phyloP scores from a whole-genome alignment of 2,113 vertebrate species.

The Crocuta crocuta region DNA sequence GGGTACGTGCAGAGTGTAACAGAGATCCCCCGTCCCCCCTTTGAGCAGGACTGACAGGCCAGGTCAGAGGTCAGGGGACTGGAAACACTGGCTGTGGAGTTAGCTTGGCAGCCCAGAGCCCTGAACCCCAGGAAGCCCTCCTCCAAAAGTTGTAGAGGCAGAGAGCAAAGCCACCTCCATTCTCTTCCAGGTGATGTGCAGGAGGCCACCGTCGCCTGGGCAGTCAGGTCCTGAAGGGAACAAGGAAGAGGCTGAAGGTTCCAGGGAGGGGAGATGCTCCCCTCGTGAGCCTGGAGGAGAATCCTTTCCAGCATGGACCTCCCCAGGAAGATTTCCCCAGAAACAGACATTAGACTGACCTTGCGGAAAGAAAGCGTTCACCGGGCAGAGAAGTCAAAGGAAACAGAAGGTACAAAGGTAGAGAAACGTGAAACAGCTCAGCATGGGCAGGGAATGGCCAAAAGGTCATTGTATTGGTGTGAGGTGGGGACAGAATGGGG shows the following conservation, averaged over 20 bases:
- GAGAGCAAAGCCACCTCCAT: background rate
- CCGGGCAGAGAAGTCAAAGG: background rate
- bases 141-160: background rate
- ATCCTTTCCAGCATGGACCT: background rate
- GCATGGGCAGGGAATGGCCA: background rate
- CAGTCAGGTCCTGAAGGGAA: background rate
- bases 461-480: background rate
- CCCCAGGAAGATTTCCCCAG: background rate
- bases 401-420: background rate
- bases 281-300: background rate
- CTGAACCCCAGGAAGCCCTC: background rate
- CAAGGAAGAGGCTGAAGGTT: background rate
- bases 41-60: conserved; percentile 69
- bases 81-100: conserved; percentile 88
- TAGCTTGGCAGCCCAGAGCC: conserved; percentile 83
- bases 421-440: background rate
- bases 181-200: background rate
- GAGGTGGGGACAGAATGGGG: background rate
- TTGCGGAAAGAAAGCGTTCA: accelerated
- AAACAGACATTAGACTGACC: background rate
- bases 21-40: background rate
- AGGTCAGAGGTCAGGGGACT: conserved; percentile 84
- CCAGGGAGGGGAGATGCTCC: background rate
- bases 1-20: background rate
- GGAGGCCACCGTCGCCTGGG: background rate